Evolutionary conservation across 1,140 invertebrate genomes (phyloP), one percentile per base, ranked within the genome.

Genomic region (Ips typographus): DNA sequence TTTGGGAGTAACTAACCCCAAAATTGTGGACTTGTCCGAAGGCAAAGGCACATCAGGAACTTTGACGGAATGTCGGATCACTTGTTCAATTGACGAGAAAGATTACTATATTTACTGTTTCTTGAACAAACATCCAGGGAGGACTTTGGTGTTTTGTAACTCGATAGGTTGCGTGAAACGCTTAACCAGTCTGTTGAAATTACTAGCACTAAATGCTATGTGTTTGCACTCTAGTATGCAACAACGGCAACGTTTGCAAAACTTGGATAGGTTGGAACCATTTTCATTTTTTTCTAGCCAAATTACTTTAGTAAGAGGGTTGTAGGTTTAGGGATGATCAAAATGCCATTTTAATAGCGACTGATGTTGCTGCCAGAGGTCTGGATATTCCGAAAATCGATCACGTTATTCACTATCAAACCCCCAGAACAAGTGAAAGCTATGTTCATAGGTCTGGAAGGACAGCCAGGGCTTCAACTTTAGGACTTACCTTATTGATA

Each of bases 331-430:
- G 91, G 67, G 88, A 89, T 76, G 85, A 88, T 76, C 82, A 86
- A 0, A 85, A 88, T 72, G 89, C 90, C 0, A 73, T 99, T 6
- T 80, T 99, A n/a, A 85, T 99, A 66, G 95, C 98, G 0, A 99
- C 97, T 0, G 98, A 99, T 84, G 96, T 99, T 22, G 98, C 97
- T 7, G 96, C 98, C 0, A 84, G 98, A 71, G 98, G 98, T 51
- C 82, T 99, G 40, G 98, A 99, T 82, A 98, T 99, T 78, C 92
- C 94, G 3, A 87, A 90, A 77, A 90, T 99, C 2, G 88, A 98
- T 73, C 94, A 98, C 80, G 96, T 99, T 2, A 89, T 99, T 75
- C 98, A 99, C 82, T 99, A 98, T 84, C 96, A 99, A 83, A 93
- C 97, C 4, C 97, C 98, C 0, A 86, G 90, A 76, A 98, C 96